Evolutionary conservation across 2,113 vertebrate species (phyloP).

Genomic region (Calypte anna): DNA sequence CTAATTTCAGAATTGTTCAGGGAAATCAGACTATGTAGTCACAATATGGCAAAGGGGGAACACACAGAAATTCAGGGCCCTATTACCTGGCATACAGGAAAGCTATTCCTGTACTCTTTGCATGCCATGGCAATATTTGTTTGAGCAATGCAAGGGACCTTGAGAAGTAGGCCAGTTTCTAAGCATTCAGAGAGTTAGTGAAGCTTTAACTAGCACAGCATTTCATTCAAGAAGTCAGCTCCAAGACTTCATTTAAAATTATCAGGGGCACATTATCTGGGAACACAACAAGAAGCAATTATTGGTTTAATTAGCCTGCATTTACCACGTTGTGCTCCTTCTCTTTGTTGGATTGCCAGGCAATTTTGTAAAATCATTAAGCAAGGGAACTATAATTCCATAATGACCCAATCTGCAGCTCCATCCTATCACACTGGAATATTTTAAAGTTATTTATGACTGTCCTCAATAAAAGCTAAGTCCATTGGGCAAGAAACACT

Average conservation of each 20-base stretch:
- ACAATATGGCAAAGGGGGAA: not conserved
- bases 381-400: slow-evolving; percentile 82
- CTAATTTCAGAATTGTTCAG: slow-evolving; percentile 32
- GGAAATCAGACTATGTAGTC: not conserved
- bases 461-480: slow-evolving; percentile 74
- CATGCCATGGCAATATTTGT: not conserved
- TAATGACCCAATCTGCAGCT: slow-evolving; percentile 78
- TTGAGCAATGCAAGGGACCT: slow-evolving; percentile 12
- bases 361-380: slow-evolving; percentile 85
- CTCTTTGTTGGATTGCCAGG: slow-evolving; percentile 83
- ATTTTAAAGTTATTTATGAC: slow-evolving; percentile 83
- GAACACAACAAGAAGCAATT: slow-evolving; percentile 83
- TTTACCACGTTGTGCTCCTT: slow-evolving; percentile 75
- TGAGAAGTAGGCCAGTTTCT: slow-evolving; percentile 74
- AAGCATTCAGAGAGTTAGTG: slow-evolving; percentile 25
- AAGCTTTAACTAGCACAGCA: slow-evolving; percentile 69
- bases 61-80: not conserved
- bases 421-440: slow-evolving; percentile 76
- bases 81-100: not conserved
- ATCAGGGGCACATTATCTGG: slow-evolving; percentile 84
- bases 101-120: not conserved
- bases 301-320: slow-evolving; percentile 85
- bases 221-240: slow-evolving; percentile 74
- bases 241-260: slow-evolving; percentile 82
- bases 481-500: slow-evolving; percentile 63